Evolutionary conservation across 1,140 invertebrate genomes (phyloP), one percentile per base, ranked within the genome.

Genomic region (Calephelis virginiensis): DNA sequence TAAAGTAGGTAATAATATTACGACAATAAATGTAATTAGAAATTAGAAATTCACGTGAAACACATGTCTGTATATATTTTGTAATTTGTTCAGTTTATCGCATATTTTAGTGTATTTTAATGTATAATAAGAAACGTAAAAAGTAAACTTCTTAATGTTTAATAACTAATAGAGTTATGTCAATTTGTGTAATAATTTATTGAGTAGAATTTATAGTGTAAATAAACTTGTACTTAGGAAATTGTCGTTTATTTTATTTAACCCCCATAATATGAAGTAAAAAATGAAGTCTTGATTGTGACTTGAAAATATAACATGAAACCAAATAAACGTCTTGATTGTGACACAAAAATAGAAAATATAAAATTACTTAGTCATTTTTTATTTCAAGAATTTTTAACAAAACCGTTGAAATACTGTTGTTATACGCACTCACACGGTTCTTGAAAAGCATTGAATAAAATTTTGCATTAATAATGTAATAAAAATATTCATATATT

Each of bases 21-120:
- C 70, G 74, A 76, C 74, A 76, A 76, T 76, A 76, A 76, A 73
- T 73, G 64, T 75, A 38, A 70, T 64, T 75, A 75, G 73, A 49
- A 40, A 64, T 2, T 53, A 48, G 62, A 43, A 59, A 65, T 71
- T 66, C 65, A 64, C 56, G 47, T 66, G 47, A 37, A n/a, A 60
- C n/a, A 46, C 12, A 62, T 62, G 43, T 46, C 45, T 62, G 48
- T 56, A 53, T 56, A 56, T 56, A 56, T 56, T 56, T 56, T 56
- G 53, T 56, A 56, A 56, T 56, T 37, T 56, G 53, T 56, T 56
- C 53, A 37, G 17, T 56, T 56, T 17, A 56, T 56, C 14, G 10
- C 53, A 53, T 53, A 53, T 53, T 53, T 17, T 53, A 53, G 49
- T 53, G 49, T 53, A 28, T 17, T 53, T 37, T 56, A 10, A 9